A percentile compares a stretch with the other conserved stretches of the same genome.
Evolutionary conservation across 2,113 vertebrate species (phyloP).

Genomic region (Ophiodon elongatus): DNA sequence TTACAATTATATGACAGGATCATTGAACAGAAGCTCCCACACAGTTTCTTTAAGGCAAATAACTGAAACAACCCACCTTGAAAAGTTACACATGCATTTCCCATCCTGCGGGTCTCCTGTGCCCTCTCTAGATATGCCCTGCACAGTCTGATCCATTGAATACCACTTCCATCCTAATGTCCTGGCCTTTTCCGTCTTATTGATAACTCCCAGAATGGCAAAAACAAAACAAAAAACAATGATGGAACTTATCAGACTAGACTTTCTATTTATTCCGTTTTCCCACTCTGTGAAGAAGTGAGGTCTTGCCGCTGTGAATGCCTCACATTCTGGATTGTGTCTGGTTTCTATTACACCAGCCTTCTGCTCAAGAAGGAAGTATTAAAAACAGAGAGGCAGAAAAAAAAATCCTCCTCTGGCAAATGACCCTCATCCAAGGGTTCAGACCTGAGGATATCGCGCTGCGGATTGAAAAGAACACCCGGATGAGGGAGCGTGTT

Average conservation of each 20-base stretch:
- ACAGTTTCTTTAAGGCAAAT: background rate
- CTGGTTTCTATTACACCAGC: slow-evolving; percentile 81
- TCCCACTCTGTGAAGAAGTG: slow-evolving; percentile 48
- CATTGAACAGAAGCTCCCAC: background rate
- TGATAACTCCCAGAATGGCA: slow-evolving; percentile 29
- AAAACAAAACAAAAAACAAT: slow-evolving; percentile 8
- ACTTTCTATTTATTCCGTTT: slow-evolving; percentile 43
- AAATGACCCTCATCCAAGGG: slow-evolving; percentile 76
- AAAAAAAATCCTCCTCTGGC: slow-evolving; percentile 73
- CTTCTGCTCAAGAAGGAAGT: slow-evolving; percentile 78
- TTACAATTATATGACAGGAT: background rate
- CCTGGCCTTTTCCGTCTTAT: slow-evolving; percentile 28
- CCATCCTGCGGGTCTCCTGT: slow-evolving; percentile 65
- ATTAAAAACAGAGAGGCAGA: slow-evolving; percentile 59
- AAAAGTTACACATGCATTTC: slow-evolving; percentile 64
- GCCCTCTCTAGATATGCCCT: slow-evolving; percentile 55
- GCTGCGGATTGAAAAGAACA: slow-evolving; percentile 72
- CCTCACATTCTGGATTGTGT: slow-evolving; percentile 78
- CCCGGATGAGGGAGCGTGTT: slow-evolving; percentile 66
- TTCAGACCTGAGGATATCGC: slow-evolving; percentile 76
- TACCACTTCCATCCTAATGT: slow-evolving; percentile 53
- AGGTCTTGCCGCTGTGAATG: slow-evolving; percentile 61
- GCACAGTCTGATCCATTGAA: slow-evolving; percentile 44
- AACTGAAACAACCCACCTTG: slow-evolving; percentile 76
- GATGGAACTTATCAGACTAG: slow-evolving; percentile 2